Evolutionary conservation across 2,113 vertebrate genomes (phyloP), one percentile per base, ranked within the genome.

Genomic region (Brienomyrus brachyistius): DNA sequence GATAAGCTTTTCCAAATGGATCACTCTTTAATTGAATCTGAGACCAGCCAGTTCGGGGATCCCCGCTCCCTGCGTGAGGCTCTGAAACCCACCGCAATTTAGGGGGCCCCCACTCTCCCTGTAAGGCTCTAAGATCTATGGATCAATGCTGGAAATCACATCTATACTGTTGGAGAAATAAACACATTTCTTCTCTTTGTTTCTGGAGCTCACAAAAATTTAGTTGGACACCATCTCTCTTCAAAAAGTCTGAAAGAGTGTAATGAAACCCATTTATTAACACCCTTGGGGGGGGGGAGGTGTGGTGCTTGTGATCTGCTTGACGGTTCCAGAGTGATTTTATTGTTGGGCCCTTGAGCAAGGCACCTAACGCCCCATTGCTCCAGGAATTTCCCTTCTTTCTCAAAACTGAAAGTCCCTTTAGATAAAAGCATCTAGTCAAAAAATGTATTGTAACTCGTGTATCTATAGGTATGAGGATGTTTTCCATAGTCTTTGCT

Each of bases 131-230:
- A 66, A 88, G 54, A 66, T 62, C 19, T 40, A 62, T 19, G 59
- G 43, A 88, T 43, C 86, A 88, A 10, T 6, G 23, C 52, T 62
- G 19, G 35, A 35, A 47, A 27, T 88, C 59, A 66, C 23, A 66
- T 88, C 35, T 47, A 66, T n/a, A 66, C 21, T 62, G 40, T 19
- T 88, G 86, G 35, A 43, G 54, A 88, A 88, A 88, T 88, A 88
- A 66, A 88, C 86, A 47, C 86, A 35, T 87, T 87, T 88, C 86
- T 88, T 51, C 8, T 45, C 35, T 15, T 88, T 88, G 86, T 88
- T 47, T 66, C 35, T 0, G 9, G 27, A 88, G 56, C 35, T 59
- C 86, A 66, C 62, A 27, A 66, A 27, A 27, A 4, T 62, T 45
- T 17, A 66, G 86, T 21, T 62, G 86, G 54, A 62, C 11, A n/a